phyloP scores from a whole-genome alignment of 2,797 vertebrate species.

The Poecile montanus region DNA sequence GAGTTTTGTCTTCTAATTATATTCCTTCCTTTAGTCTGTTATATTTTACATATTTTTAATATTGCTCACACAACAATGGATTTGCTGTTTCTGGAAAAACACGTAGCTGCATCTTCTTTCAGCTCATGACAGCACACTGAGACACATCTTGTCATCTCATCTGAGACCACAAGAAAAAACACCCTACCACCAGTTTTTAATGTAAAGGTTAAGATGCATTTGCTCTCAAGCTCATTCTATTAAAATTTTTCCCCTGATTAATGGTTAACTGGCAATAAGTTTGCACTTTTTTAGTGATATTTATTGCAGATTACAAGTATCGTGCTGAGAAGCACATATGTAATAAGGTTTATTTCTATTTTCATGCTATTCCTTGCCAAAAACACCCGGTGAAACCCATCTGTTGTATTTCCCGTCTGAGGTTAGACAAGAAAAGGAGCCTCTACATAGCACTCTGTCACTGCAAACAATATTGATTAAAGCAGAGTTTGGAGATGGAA shows the following conservation, averaged over 20 bases:
- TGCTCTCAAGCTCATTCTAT: background rate
- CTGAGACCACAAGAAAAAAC: background rate
- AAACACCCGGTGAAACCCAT: constrained; percentile 52
- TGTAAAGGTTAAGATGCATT: constrained; percentile 31
- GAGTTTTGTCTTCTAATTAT: background rate
- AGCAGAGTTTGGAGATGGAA: constrained; percentile 4
- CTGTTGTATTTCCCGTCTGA: constrained; percentile 53
- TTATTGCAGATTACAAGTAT: constrained; percentile 52
- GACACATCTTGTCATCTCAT: background rate
- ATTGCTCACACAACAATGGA: background rate
- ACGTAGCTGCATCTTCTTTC: background rate
- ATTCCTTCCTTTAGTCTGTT: background rate
- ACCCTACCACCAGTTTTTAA: background rate
- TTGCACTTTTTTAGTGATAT: constrained; percentile 41
- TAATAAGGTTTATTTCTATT: constrained; percentile 63
- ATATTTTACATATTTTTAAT: background rate
- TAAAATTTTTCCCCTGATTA: background rate
- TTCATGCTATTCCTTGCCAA: constrained; percentile 49
- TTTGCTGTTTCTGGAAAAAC: background rate
- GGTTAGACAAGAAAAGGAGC: constrained; percentile 46
- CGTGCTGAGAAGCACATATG: constrained; percentile 41
- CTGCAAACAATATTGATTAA: constrained; percentile 32
- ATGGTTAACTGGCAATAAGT: constrained; percentile 38
- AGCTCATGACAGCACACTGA: background rate
- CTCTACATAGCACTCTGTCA: background rate